Evolutionary conservation across 2,113 vertebrate species (phyloP).

Genomic region (Pseudolaguvia tuberculata): DNA sequence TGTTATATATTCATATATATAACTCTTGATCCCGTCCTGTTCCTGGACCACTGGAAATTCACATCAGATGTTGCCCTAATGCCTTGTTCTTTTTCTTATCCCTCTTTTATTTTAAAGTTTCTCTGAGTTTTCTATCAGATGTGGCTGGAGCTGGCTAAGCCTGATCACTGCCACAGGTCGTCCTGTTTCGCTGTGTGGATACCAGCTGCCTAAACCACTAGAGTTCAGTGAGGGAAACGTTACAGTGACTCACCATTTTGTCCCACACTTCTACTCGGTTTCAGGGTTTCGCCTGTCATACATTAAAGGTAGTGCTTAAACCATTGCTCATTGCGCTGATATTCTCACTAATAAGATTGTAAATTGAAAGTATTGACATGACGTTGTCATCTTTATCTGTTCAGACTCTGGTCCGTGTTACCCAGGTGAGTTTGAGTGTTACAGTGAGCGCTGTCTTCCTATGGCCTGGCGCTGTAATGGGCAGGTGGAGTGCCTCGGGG

Average conservation of each 20-base stretch:
- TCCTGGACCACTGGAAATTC: background rate
- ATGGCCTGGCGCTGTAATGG: conserved; percentile 74
- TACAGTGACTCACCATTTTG: conserved; percentile 66
- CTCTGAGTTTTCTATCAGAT: conserved; percentile 62
- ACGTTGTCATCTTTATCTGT: background rate
- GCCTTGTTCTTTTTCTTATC: background rate
- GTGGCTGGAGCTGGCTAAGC: conserved; percentile 63
- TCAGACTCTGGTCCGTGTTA: conserved; percentile 59
- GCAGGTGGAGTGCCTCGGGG: conserved; percentile 68
- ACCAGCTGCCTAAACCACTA: conserved; percentile 59
- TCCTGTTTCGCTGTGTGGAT: conserved; percentile 63
- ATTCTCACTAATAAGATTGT: background rate
- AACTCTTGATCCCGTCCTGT: background rate
- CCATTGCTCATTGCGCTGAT: background rate
- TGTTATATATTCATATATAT: background rate
- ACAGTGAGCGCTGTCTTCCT: conserved; percentile 67
- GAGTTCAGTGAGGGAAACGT: conserved; percentile 69
- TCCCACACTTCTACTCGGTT: conserved; percentile 58
- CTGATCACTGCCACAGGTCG: conserved; percentile 57
- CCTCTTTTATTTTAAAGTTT: conserved; percentile 56
- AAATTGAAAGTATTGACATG: background rate
- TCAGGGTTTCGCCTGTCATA: conserved; percentile 65
- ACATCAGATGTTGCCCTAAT: background rate
- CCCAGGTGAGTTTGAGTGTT: conserved; percentile 57
- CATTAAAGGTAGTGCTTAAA: conserved; percentile 60